Percentiles rank a stretch among this genome's conserved stretches.
Evolutionary conservation across 2,888 invertebrate genomes (phyloP).

Genomic region (Nezara viridula): DNA sequence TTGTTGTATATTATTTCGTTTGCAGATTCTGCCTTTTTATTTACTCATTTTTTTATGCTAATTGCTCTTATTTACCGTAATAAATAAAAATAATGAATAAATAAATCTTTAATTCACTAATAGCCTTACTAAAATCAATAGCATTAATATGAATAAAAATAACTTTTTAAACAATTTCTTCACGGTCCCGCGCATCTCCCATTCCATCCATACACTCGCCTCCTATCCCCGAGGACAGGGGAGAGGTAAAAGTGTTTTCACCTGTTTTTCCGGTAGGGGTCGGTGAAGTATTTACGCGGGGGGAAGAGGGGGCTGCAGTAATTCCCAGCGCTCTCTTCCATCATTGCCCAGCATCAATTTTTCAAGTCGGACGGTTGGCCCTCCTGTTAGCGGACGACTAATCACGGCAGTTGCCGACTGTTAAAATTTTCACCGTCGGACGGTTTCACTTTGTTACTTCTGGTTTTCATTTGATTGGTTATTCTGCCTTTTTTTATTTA

Average conservation of each 20-base stretch:
- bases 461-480: slow-evolving; percentile 42
- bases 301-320: slow-evolving; percentile 21
- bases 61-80: too few species aligned
- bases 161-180: neutral
- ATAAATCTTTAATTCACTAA: too few species aligned
- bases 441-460: slow-evolving; percentile 27
- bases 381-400: slow-evolving; percentile 3
- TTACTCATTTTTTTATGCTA: too few species aligned
- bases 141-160: neutral
- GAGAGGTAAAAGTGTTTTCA: neutral
- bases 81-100: too few species aligned
- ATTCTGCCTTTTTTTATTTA: neutral
- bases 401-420: slow-evolving; percentile 31
- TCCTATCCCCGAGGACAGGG: neutral
- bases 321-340: slow-evolving; percentile 25
- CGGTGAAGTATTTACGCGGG: slow-evolving; percentile 33
- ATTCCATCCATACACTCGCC: neutral
- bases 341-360: slow-evolving; percentile 43
- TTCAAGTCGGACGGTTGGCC: neutral
- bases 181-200: neutral
- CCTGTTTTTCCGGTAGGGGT: neutral
- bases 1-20: too few species aligned
- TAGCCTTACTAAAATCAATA: neutral
- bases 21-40: too few species aligned
- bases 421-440: slow-evolving; percentile 17